phyloP scores from a whole-genome alignment of 2,113 vertebrate species.

The Gymnogyps californianus region DNA sequence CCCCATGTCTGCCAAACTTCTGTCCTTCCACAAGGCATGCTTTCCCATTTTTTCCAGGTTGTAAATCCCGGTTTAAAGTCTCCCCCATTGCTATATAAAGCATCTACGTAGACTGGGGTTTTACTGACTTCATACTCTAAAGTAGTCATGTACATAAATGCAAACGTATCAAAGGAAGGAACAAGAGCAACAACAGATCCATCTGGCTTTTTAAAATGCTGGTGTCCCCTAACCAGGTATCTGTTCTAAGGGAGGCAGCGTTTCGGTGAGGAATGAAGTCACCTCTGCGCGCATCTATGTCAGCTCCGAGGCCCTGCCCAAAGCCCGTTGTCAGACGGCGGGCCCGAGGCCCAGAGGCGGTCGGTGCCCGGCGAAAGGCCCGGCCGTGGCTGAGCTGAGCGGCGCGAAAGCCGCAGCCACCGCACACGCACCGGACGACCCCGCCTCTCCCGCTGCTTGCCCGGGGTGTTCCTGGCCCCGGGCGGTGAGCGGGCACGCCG shows the following conservation, averaged over 20 bases:
- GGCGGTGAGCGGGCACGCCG: background rate
- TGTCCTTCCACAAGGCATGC: too few species aligned
- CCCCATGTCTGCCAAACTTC: background rate
- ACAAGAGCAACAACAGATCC: background rate
- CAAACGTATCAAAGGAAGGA: background rate
- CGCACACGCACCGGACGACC: background rate
- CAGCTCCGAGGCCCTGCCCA: background rate
- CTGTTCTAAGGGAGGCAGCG: fast-evolving
- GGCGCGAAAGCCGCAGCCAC: background rate
- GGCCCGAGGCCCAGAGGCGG: background rate
- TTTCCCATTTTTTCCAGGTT: background rate
- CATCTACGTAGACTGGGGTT: fast-evolving
- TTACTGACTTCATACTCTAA: background rate
- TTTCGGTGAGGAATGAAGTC: fast-evolving
- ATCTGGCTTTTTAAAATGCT: fast-evolving
- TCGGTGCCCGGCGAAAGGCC: background rate
- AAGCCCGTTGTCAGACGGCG: background rate
- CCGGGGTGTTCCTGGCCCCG: background rate
- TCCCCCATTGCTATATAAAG: fast-evolving
- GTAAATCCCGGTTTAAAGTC: background rate
- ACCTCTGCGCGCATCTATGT: fast-evolving
- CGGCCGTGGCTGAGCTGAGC: fast-evolving
- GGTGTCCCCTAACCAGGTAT: fast-evolving
- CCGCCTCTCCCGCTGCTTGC: background rate
- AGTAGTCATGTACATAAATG: fast-evolving